Conservation (phyloP, 2,797 vertebrate species). For the Pristis pectinata region DNA sequence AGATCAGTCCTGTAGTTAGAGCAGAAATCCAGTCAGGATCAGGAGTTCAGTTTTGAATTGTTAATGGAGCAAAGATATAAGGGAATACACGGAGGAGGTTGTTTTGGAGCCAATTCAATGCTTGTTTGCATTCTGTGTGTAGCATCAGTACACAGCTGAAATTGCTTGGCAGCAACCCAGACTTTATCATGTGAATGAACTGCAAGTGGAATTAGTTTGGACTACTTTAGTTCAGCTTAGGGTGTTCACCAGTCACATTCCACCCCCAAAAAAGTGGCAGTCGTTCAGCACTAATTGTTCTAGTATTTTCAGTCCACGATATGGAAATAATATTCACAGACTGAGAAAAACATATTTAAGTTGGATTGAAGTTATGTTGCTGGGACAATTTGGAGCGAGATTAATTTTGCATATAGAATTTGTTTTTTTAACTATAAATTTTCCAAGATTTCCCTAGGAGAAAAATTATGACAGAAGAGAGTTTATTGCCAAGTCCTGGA, state of each 20-base stretch:
- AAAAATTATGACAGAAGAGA: background rate
- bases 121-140: background rate
- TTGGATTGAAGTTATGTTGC: no score
- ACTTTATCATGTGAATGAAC: background rate
- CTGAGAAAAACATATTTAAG: no score
- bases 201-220: background rate
- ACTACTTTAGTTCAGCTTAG: background rate
- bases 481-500: background rate
- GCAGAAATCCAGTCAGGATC: background rate
- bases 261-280: no score
- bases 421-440: no score
- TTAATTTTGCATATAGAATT: no score
- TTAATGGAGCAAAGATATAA: background rate
- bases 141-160: background rate
- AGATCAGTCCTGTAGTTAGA: background rate
- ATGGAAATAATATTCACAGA: no score
- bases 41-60: background rate
- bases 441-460: background rate
- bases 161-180: background rate
- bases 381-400: no score
- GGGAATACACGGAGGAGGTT: background rate
- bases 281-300: no score
- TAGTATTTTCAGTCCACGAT: no score
- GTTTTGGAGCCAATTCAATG: constrained; percentile 6
- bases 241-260: background rate